A percentile compares a stretch with the other conserved stretches of the same genome.
Conservation (phyloP, 2,113 vertebrate species). For the Campylorhamphus procurvoides region DNA sequence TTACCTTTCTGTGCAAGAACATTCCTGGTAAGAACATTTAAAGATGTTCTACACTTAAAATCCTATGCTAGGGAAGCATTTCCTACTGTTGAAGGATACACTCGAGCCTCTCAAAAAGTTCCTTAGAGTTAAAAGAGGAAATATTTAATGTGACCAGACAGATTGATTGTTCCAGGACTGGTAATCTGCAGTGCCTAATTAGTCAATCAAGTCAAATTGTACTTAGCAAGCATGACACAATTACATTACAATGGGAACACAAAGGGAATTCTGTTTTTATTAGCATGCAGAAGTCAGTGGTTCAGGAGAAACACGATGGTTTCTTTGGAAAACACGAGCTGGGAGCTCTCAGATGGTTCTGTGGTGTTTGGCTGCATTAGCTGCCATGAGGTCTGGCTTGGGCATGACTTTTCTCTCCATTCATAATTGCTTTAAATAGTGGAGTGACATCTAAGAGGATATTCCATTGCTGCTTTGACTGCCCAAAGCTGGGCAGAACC, state of each 20-base stretch:
- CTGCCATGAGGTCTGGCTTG: background rate
- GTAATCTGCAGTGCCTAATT: background rate
- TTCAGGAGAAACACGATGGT: background rate
- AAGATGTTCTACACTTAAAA: background rate
- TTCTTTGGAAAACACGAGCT: rapidly evolving
- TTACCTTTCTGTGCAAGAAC: background rate
- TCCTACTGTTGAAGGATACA: background rate
- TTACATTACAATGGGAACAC: background rate
- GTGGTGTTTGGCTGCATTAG: rapidly evolving
- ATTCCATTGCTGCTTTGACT: background rate
- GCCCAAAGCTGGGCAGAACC: background rate
- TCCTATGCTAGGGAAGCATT: background rate
- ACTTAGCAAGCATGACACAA: background rate
- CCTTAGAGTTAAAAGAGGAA: background rate
- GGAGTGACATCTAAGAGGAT: background rate
- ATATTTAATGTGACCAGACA: background rate
- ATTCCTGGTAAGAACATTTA: background rate
- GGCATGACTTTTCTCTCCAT: background rate
- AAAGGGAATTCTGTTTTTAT: background rate
- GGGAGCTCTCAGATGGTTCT: background rate
- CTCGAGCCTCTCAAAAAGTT: background rate
- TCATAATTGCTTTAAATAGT: background rate
- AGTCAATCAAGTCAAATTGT: background rate
- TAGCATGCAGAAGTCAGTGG: background rate
- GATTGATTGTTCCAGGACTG: background rate